Percentiles rank a stretch among this genome's conserved stretches.
These are phyloP conservation scores for Xestia rhomboidea DNA, from an alignment of 2,888 invertebrate species.

Conservation along the genomic window DNA sequence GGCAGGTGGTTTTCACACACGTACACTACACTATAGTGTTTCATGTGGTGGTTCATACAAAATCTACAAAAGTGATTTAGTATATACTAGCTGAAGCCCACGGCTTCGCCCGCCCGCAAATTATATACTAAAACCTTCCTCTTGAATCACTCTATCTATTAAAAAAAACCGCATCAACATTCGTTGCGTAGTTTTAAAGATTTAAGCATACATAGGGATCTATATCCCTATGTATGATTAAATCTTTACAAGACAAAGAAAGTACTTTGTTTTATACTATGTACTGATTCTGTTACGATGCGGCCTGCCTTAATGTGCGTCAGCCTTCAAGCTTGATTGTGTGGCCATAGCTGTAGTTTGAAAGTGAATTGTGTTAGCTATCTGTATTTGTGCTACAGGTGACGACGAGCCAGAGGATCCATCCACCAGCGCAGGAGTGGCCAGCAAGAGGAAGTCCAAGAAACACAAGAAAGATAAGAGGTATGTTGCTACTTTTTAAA, in stretches of 20 bases:
- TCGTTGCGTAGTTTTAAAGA: too few relatives aligned
- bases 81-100: too few relatives aligned
- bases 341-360: neutral
- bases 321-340: neutral
- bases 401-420: conserved; percentile 74
- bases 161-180: too few relatives aligned
- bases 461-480: conserved; percentile 69
- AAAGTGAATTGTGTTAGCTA: neutral
- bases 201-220: too few relatives aligned
- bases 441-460: conserved; percentile 67
- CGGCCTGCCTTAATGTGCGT: neutral
- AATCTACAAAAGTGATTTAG: neutral
- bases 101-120: too few relatives aligned
- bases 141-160: too few relatives aligned
- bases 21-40: neutral
- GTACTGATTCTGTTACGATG: too few relatives aligned
- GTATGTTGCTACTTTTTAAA: conserved; percentile 49
- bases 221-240: too few relatives aligned
- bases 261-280: too few relatives aligned
- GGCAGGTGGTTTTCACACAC: neutral
- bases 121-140: too few relatives aligned
- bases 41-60: neutral
- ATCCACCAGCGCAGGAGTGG: conserved; percentile 73
- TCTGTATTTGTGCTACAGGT: conserved; percentile 52
- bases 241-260: too few relatives aligned